Percentiles rank a stretch among this genome's conserved stretches.
Evolutionary conservation across 2,113 vertebrate species (phyloP).

Genomic region (Pteruthius melanotis): DNA sequence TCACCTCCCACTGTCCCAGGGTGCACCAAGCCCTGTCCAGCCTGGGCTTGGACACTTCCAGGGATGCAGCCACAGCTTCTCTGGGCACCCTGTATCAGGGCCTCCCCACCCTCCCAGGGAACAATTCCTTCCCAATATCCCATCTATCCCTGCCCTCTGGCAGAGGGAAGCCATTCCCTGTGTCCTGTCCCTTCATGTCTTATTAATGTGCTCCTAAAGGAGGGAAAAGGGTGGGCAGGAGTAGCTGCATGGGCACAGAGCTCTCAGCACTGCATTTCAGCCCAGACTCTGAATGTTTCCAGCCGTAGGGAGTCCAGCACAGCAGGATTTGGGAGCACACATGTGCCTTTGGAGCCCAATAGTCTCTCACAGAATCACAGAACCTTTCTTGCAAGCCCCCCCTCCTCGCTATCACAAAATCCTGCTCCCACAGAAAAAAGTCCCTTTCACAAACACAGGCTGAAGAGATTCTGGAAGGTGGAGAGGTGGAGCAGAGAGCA

Average conservation of each 20-base stretch:
- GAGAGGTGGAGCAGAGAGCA: neutral
- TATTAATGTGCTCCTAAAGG: neutral
- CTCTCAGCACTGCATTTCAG: neutral
- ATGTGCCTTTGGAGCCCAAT: neutral
- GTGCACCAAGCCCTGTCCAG: fast-evolving
- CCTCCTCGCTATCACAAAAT: neutral
- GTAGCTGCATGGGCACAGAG: neutral
- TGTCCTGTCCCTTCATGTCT: neutral
- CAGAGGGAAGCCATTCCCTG: neutral
- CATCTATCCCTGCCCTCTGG: neutral
- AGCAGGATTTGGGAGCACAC: neutral
- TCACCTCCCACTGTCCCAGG: neutral
- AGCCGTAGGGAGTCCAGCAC: neutral
- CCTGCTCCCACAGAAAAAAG: neutral
- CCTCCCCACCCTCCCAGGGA: fast-evolving
- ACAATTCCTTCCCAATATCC: neutral
- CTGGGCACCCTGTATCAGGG: neutral
- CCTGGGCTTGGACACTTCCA: fast-evolving
- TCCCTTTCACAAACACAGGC: neutral
- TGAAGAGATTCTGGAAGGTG: neutral
- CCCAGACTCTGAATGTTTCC: neutral
- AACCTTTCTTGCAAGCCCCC: neutral
- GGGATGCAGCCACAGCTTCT: neutral
- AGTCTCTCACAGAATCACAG: neutral
- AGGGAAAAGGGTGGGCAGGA: neutral